Conservation (phyloP, 2,113 vertebrate species). For the Alethe diademata region DNA sequence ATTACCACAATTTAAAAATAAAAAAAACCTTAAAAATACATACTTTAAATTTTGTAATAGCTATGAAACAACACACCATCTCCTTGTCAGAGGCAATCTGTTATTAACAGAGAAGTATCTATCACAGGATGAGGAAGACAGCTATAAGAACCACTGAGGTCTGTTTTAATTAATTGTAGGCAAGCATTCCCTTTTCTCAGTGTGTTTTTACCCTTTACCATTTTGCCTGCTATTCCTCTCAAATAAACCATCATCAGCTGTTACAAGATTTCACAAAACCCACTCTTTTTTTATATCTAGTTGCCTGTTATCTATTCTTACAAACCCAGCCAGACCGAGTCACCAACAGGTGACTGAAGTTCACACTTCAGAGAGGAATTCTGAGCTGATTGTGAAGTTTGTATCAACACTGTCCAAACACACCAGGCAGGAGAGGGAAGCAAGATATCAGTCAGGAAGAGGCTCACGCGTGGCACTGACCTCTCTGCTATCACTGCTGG, state of each 20-base stretch:
- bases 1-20: fast-evolving
- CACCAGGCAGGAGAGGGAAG: neutral
- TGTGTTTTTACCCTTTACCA: neutral
- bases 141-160: neutral
- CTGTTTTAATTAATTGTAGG: neutral
- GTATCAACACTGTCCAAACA: neutral
- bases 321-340: neutral
- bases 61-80: neutral
- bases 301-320: neutral
- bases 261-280: neutral
- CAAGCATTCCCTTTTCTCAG: neutral
- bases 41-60: neutral
- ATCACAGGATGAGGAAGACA: neutral
- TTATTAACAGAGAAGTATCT: neutral
- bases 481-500: neutral
- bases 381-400: neutral
- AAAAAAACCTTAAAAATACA: neutral
- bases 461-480: fast-evolving
- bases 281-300: neutral
- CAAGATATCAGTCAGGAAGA: neutral
- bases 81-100: neutral
- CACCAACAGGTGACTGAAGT: neutral
- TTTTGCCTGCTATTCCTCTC: neutral
- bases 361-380: neutral
- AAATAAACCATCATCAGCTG: neutral